Evolutionary conservation across 1,140 invertebrate species (phyloP).

Genomic region (Drosophila aff.): DNA sequence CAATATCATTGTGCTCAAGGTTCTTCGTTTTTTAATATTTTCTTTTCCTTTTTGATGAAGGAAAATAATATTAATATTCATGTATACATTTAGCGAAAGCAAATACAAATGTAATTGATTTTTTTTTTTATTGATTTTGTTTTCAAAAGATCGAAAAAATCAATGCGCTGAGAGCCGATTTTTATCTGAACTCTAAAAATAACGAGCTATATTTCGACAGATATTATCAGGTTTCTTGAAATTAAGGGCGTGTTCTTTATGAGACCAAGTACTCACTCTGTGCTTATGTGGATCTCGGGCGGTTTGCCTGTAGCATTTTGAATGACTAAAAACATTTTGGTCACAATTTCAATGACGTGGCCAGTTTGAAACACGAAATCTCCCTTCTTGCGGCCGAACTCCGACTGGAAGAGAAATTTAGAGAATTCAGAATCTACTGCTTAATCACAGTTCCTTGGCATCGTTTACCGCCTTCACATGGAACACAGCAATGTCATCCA

Average conservation of each 20-base stretch:
- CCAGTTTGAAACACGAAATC: slow-evolving; percentile 94
- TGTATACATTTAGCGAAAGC: no score
- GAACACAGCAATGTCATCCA: slow-evolving; percentile 93
- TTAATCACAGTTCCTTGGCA: not conserved
- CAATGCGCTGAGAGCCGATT: no score
- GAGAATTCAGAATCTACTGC: not conserved
- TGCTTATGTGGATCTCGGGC: slow-evolving; percentile 91
- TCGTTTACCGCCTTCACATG: slow-evolving; percentile 90
- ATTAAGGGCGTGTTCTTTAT: no score
- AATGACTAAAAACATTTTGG: slow-evolving; percentile 94
- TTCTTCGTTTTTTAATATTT: no score
- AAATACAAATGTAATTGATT: no score
- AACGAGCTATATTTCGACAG: no score
- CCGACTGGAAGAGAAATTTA: slow-evolving; percentile 87
- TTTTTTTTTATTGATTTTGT: no score
- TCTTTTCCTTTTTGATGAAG: no score
- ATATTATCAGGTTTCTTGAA: not conserved
- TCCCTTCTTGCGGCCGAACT: slow-evolving; percentile 92
- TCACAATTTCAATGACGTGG: slow-evolving; percentile 95
- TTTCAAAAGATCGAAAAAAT: no score
- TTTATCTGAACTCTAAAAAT: no score
- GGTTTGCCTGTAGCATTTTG: slow-evolving; percentile 94
- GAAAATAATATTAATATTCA: no score
- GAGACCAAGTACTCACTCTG: slow-evolving; percentile 87
- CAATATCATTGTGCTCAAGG: no score